These are phyloP conservation scores for Hyla sarda DNA, from an alignment of 2,113 vertebrate species.

Conservation along the genomic window DNA sequence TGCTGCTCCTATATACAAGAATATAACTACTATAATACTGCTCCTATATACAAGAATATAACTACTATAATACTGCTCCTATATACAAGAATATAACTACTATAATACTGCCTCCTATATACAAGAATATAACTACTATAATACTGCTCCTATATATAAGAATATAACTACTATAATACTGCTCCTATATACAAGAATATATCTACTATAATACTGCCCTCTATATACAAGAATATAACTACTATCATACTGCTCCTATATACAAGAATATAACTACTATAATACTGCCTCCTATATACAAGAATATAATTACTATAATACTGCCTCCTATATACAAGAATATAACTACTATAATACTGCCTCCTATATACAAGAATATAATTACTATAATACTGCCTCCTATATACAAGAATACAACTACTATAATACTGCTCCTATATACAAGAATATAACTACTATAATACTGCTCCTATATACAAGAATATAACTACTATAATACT, in stretches of 20 bases:
- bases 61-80: not conserved
- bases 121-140: too few species aligned
- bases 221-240: slow-evolving; percentile 9
- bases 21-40: too few species aligned
- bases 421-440: too few species aligned
- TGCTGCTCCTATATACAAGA: not conserved
- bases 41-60: not conserved
- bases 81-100: not conserved
- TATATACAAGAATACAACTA: too few species aligned
- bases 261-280: too few species aligned
- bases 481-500: too few species aligned
- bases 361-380: slow-evolving; percentile 1
- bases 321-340: too few species aligned
- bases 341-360: not conserved
- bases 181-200: not conserved
- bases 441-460: too few species aligned
- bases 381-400: slow-evolving; percentile 1
- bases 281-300: too few species aligned
- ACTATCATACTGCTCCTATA: not conserved
- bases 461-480: too few species aligned
- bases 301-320: too few species aligned
- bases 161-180: slow-evolving; percentile 2
- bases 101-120: not conserved
- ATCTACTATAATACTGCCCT: not conserved
- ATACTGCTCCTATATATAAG: not conserved